Evolutionary conservation across 1,140 invertebrate species (phyloP), one percentile per base, ranked within the genome.

Genomic region (Drosophila murphyi): DNA sequence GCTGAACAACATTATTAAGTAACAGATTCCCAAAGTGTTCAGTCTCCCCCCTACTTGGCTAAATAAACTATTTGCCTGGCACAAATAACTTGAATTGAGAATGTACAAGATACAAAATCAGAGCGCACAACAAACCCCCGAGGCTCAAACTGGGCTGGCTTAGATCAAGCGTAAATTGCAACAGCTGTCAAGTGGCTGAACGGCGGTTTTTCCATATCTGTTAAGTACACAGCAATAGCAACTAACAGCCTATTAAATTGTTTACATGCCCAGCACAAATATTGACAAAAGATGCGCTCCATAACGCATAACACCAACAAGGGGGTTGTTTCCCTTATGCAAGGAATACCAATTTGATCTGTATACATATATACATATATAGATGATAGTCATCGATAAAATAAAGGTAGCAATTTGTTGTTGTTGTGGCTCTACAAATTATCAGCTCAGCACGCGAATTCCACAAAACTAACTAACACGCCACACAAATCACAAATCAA

Each of bases 181-280:
- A 82, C 87, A 90, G 79, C 87, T 90, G 87, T 87, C 82, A 80
- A 86, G 82, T 90, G 79, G 82, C 72, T 78, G 80, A 63, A 73
- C 77, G 56, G 83, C 72, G 77, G 72, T 76, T 78, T 76, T 64
- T 62, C 60, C 64, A 61, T 76, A 79, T 79, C 76, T 71, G 20
- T 65, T 35, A 52, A 75, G 35, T 65, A 68, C 31, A 80, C 78
- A 75, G 20, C 3, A 43, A n/a, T 10, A 41, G 57, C 56, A 73
- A 88, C 78, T 90, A 87, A 81, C 74, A 78, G 80, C 63, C 82
- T 90, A 90, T 90, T 90, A 90, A 90, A 90, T 59, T 90, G 87
- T 90, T 87, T 90, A 80, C 87, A 87, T 83, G 86, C 61, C 77
- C 86, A 73, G 68, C 39, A 55, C 85, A 88, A 88, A 88, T 90